Evolutionary conservation across 2,113 vertebrate species (phyloP), one percentile per base, ranked within the genome.

Genomic region (Cyanoderma ruficeps): DNA sequence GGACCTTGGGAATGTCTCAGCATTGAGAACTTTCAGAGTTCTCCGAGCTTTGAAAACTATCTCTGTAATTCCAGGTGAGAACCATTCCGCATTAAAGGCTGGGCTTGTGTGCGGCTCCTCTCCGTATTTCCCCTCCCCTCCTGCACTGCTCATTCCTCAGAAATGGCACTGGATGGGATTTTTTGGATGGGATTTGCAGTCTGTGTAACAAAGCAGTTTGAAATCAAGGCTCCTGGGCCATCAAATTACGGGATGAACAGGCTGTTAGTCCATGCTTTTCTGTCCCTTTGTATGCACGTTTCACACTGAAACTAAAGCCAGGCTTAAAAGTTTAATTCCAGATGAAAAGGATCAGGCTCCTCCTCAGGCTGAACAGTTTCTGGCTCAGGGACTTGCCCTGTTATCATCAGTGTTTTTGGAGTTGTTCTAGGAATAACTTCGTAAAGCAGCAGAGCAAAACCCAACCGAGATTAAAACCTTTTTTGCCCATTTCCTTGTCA

Each of bases 31-130:
- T 98, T 99, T 99, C 99, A 99, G 99, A 99, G 99, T 99, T 99
- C 99, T 99, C 98, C 99, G 99, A 99, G 99, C 99, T 98, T 99
- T 99, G 99, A 99, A 99, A 99, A 99, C 99, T 98, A 99, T 99
- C 99, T 99, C 99, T 99, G 99, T 99, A 97, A 99, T 99, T 99
- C 99, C 99, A 99, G 99, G 99, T 99, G 99, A 99, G 99, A 99
- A 98, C 96, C 97, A n/a, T 95, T 98, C 98, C 97, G 98, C 98
- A 96, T 97, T 97, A 97, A 27, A 98, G 89, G 77, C 89, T 87
- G 89, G 35, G 8, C 90, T 74, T 97, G 93, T 15, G 60, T 89
- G 47, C 64, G 7, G 77, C 20, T 60, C 65, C 50, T 28, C 52
- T 63, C 71, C 10, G 4, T 68, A 15, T 88, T 56, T 49, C 69